Evolutionary conservation across 2,797 vertebrate genomes (phyloP).

Genomic region (Lepilemur septentrionalis): DNA sequence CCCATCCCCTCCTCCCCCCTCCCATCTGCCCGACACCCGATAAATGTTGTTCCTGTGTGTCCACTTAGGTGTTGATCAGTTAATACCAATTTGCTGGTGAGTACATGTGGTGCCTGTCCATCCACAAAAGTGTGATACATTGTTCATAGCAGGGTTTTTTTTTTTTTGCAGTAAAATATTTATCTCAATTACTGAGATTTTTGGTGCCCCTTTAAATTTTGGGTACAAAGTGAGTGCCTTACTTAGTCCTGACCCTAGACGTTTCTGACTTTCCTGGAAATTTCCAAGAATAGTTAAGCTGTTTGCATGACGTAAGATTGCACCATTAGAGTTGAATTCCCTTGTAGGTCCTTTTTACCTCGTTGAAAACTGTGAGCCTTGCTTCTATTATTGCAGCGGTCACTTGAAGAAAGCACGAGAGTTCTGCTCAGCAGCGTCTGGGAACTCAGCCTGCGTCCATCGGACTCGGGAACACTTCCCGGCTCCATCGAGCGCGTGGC

Average conservation of each 20-base stretch:
- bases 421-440: not conserved
- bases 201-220: not conserved
- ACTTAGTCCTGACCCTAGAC: not conserved
- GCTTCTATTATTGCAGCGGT: not conserved
- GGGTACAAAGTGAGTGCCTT: not conserved
- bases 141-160: not conserved
- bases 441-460: not conserved
- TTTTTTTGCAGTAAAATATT: not conserved
- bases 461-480: not conserved
- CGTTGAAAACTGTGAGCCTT: not conserved
- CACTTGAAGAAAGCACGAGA: not conserved
- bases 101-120: no score
- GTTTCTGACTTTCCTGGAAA: not conserved
- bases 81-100: no score
- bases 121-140: not conserved
- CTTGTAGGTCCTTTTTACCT: not conserved
- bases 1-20: no score
- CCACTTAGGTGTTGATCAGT: no score
- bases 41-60: no score
- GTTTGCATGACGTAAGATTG: no score
- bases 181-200: not conserved
- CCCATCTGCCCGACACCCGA: no score
- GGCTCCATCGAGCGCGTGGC: not conserved
- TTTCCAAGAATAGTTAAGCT: not conserved
- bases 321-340: not conserved